Evolutionary conservation across 2,888 invertebrate species (phyloP).

Genomic region (Platypus cylindrus): DNA sequence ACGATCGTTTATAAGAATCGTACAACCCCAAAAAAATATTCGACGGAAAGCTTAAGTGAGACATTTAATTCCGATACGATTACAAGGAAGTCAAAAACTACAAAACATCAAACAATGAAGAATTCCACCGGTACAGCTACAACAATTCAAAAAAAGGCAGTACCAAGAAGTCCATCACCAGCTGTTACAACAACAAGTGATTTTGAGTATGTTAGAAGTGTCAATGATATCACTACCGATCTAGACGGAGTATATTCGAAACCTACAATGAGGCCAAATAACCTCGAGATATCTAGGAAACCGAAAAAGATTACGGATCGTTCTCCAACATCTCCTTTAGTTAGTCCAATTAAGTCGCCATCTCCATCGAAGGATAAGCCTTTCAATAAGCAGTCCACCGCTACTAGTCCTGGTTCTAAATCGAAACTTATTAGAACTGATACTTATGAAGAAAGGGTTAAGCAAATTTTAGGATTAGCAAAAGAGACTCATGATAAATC

Average conservation of each 20-base stretch:
- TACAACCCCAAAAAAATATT: slow-evolving; percentile 10
- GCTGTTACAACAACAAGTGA: slow-evolving; percentile 39
- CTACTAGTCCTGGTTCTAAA: slow-evolving; percentile 31
- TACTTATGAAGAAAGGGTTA: slow-evolving; percentile 60
- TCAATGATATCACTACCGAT: slow-evolving; percentile 26
- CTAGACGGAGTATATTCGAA: slow-evolving; percentile 25
- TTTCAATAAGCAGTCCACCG: slow-evolving; percentile 20
- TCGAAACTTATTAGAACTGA: slow-evolving; percentile 50
- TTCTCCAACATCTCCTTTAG: slow-evolving; percentile 28
- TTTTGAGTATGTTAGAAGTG: slow-evolving; percentile 34
- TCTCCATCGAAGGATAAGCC: slow-evolving; percentile 14
- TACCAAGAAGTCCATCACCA: slow-evolving; percentile 24
- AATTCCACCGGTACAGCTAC: slow-evolving; percentile 19
- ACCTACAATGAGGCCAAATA: slow-evolving; percentile 20
- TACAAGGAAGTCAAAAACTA: slow-evolving; percentile 16
- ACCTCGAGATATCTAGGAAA: slow-evolving; percentile 22
- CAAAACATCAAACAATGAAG: slow-evolving; percentile 7
- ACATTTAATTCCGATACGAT: slow-evolving; percentile 17
- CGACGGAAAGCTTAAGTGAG: slow-evolving; percentile 9
- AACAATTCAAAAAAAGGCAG: slow-evolving; percentile 24
- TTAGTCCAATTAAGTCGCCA: slow-evolving; percentile 8
- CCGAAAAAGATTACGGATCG: slow-evolving; percentile 25
- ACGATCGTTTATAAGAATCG: slow-evolving; percentile 20
- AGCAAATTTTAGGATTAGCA: slow-evolving; percentile 54
- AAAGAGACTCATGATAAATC: slow-evolving; percentile 30